Evolutionary conservation across 2,797 vertebrate species (phyloP), one percentile per base, ranked within the genome.

Genomic region (Rhynchotus rufescens): DNA sequence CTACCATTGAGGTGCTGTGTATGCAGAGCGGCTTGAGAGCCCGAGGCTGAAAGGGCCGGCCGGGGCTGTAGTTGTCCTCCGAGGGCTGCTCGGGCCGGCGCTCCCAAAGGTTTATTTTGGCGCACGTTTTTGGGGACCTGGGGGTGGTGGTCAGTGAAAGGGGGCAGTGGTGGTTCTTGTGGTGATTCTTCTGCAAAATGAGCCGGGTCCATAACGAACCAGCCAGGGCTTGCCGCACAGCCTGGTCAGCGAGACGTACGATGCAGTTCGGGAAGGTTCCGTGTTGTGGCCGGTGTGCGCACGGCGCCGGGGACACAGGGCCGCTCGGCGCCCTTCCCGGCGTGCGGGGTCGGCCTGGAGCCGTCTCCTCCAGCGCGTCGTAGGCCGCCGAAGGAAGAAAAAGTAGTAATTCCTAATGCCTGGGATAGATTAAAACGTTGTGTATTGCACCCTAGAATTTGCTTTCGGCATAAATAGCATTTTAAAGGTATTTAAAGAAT

Each of bases 391-490:
- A 84, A 84, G 42, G 38, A 84, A 17, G 64, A 61, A 81, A 91
- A 96, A 89, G 73, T 38, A 87, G 78, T 90, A 84, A 89, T 86
- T 89, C 85, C 83, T 93, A 79, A 77, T 86, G 89, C 94, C 91
- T 81, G 61, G 65, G 47, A 86, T 92, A 95, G 93, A 94, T 77
- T 80, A 77, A 59, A 88, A 77, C 56, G 81, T 91, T 38, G 52
- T 54, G 49, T 65, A 21, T 92, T 94, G 60, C 59, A 74, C 54
- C 4, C 40, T 45, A 64, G 64, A 79, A 84, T 51, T 60, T 61
- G 73, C 44, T 36, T 68, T n/a, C 1, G 30, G 44, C 52, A 57
- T 79, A 94, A 90, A 87, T 81, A 94, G 54, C 61, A 89, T 89
- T 94, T 96, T 65, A 81, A 90, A 90, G 52, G 79, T 92, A 92